Evolutionary conservation across 2,888 invertebrate species (phyloP).

Genomic region (Dusona sp.): DNA sequence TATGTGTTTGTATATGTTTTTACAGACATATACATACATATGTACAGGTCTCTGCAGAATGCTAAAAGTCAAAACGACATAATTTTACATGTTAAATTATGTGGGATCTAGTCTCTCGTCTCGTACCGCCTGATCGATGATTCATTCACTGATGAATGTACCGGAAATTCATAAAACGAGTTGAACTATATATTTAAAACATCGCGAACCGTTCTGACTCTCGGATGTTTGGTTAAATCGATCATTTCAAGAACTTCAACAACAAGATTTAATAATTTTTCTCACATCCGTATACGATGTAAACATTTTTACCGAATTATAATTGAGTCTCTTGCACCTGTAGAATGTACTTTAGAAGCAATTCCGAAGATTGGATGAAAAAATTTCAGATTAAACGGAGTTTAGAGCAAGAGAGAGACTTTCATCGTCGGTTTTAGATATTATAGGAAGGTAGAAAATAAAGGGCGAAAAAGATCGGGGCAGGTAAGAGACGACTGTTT

Average conservation of each 20-base stretch:
- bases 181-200: neutral
- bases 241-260: no score
- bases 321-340: neutral
- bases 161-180: neutral
- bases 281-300: neutral
- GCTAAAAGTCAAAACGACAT: conserved; percentile 7
- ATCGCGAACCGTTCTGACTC: neutral
- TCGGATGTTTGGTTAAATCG: neutral
- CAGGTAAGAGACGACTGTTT: conserved; percentile 62
- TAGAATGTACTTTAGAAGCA: neutral
- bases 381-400: conserved; percentile 13
- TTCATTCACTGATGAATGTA: neutral
- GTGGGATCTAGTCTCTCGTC: neutral
- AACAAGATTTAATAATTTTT: neutral
- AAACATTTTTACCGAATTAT: neutral
- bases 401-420: conserved; percentile 28
- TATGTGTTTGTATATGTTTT: neutral
- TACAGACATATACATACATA: neutral
- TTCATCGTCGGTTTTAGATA: conserved; percentile 42
- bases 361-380: neutral
- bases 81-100: neutral
- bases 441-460: conserved; percentile 23
- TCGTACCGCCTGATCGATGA: neutral
- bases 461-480: neutral
- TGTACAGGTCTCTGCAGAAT: neutral